Conservation (phyloP, 2,888 invertebrate species). For the Chesias legatella region DNA sequence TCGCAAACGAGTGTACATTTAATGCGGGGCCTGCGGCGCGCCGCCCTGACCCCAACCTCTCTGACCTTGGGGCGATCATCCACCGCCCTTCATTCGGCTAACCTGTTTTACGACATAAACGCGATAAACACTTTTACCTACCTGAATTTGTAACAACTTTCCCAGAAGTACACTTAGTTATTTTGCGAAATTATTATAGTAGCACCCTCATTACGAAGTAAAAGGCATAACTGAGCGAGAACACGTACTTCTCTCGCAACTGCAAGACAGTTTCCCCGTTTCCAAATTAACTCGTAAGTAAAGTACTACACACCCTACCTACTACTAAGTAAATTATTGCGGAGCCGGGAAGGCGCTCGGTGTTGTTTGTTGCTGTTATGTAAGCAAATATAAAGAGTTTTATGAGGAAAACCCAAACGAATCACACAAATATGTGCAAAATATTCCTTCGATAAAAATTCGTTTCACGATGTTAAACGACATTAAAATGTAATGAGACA, state of each 20-base stretch:
- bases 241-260: slow-evolving; percentile 37
- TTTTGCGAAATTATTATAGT: slow-evolving; percentile 48
- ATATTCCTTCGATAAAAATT: slow-evolving; percentile 12
- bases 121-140: slow-evolving; percentile 57
- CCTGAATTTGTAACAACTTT: slow-evolving; percentile 51
- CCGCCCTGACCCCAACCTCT: slow-evolving; percentile 63
- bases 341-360: slow-evolving; percentile 8
- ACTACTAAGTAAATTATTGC: slow-evolving; percentile 25
- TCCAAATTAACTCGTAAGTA: slow-evolving; percentile 38
- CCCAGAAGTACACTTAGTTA: slow-evolving; percentile 44
- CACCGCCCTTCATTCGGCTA: slow-evolving; percentile 62
- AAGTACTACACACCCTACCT: slow-evolving; percentile 19
- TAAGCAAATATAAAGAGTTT: slow-evolving; percentile 5
- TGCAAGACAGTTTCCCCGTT: slow-evolving; percentile 43
- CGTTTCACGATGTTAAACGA: slow-evolving; percentile 18
- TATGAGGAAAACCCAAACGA: slow-evolving; percentile 11
- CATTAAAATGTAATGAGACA: slow-evolving; percentile 34
- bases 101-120: slow-evolving; percentile 66
- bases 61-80: slow-evolving; percentile 65
- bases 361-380: slow-evolving; percentile 8
- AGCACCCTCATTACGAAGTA: slow-evolving; percentile 40
- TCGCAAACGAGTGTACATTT: slow-evolving; percentile 39
- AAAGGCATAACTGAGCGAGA: slow-evolving; percentile 36
- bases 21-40: slow-evolving; percentile 51
- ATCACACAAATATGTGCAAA: slow-evolving; percentile 5